A percentile compares a stretch with the other conserved stretches of the same genome.
Conservation (phyloP, 1,140 invertebrate species). For the Delia radicum region DNA sequence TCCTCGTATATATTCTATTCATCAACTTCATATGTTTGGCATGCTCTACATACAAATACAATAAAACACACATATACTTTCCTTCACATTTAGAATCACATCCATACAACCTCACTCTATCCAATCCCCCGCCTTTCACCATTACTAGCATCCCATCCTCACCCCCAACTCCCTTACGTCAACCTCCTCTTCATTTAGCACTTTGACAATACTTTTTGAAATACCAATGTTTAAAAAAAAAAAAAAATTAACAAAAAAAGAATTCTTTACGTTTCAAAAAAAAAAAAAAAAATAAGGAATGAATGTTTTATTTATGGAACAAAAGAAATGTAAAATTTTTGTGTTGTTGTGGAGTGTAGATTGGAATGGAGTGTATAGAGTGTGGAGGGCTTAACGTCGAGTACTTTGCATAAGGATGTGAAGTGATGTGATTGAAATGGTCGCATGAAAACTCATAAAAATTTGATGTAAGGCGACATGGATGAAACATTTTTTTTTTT, state of each 20-base stretch:
- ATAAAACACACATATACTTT: background rate
- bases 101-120: background rate
- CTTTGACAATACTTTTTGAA: conserved; percentile 16
- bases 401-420: conserved; percentile 17
- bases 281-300: background rate
- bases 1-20: background rate
- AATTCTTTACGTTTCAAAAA: conserved; percentile 10
- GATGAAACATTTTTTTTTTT: background rate
- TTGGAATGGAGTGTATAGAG: background rate
- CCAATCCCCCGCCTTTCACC: background rate
- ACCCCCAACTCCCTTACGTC: background rate
- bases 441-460: conserved; percentile 21
- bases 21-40: background rate
- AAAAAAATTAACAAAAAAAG: background rate
- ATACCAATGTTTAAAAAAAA: conserved; percentile 10
- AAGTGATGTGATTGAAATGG: conserved; percentile 21
- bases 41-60: background rate
- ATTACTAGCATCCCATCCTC: background rate
- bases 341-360: background rate
- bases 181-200: conserved; percentile 20
- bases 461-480: conserved; percentile 13
- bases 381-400: conserved; percentile 17
- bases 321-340: conserved; percentile 18
- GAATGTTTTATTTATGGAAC: conserved; percentile 21
- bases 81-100: background rate